These are phyloP conservation scores for Platyrinchus mystaceus DNA, from an alignment of 2,797 vertebrate species.

Conservation along the genomic window DNA sequence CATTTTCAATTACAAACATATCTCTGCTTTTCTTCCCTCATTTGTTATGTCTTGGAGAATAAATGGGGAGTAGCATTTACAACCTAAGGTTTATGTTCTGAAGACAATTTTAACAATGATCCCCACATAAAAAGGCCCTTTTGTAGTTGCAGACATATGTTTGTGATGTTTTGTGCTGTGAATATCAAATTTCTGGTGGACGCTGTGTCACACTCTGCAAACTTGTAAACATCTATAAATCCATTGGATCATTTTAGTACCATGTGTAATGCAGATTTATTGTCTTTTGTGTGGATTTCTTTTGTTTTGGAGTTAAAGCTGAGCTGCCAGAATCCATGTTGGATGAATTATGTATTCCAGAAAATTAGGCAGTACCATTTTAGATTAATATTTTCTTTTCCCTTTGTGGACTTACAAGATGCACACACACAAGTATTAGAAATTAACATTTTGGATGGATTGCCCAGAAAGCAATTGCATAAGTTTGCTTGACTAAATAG, in stretches of 20 bases:
- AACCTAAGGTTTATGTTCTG: constrained; percentile 69
- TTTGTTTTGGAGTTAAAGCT: constrained; percentile 47
- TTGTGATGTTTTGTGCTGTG: constrained; percentile 60
- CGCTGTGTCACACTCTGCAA: constrained; percentile 56
- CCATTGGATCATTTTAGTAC: constrained; percentile 64
- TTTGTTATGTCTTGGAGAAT: constrained; percentile 74
- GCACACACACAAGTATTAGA: not conserved
- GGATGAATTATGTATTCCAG: constrained; percentile 39
- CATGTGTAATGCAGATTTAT: constrained; percentile 67
- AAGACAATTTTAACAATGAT: constrained; percentile 69
- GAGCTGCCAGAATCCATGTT: constrained; percentile 34
- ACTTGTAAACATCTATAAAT: constrained; percentile 65
- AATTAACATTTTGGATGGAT: constrained; percentile 1
- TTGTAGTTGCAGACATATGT: constrained; percentile 66
- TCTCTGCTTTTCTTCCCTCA: constrained; percentile 72
- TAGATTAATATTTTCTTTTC: constrained; percentile 49
- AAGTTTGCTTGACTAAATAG: not conserved
- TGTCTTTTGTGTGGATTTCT: constrained; percentile 66
- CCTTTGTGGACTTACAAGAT: not conserved
- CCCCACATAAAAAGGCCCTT: constrained; percentile 53
- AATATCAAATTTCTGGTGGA: constrained; percentile 67
- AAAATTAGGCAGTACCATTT: constrained; percentile 37
- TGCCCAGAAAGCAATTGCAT: not conserved
- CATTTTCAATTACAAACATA: constrained; percentile 79
- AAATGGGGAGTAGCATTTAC: constrained; percentile 70